These are phyloP conservation scores for Procambarus clarkii DNA, from an alignment of 1,140 invertebrate species.

Conservation along the genomic window DNA sequence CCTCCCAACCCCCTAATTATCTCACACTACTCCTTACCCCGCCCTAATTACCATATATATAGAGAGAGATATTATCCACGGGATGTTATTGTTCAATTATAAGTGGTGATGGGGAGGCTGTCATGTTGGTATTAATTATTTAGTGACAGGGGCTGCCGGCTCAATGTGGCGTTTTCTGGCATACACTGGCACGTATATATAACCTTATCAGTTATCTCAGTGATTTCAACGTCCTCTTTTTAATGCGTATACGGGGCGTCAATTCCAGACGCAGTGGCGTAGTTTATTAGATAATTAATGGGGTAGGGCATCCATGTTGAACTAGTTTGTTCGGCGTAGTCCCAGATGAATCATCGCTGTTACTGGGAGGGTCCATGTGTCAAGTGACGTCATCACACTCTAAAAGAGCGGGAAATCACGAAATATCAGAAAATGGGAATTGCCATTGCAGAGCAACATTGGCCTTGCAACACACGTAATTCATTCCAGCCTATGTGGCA, in stretches of 20 bases:
- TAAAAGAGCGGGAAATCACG: constrained; percentile 34
- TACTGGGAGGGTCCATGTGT: constrained; percentile 69
- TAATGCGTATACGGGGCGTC: background rate
- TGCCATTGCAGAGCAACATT: background rate
- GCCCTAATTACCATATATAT: background rate
- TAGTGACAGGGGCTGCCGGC: no score
- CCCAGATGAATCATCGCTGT: constrained; percentile 66
- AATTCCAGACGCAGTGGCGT: background rate
- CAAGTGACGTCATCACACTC: constrained; percentile 57
- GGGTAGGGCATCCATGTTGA: background rate
- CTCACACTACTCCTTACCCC: background rate
- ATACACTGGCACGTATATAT: constrained; percentile 20
- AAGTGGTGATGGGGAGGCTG: background rate
- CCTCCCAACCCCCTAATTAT: background rate
- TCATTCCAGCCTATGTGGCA: no score
- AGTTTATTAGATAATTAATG: background rate
- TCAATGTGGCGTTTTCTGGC: no score
- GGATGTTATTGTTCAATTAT: no score
- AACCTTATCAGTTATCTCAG: constrained; percentile 51
- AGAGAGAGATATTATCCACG: no score
- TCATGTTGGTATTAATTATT: background rate
- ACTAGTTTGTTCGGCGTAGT: constrained; percentile 60
- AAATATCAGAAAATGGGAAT: constrained; percentile 45
- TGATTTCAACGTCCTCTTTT: constrained; percentile 55
- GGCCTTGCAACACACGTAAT: background rate